Evolutionary conservation across 2,113 vertebrate genomes (phyloP), one percentile per base, ranked within the genome.

Genomic region (Ibidorhyncha struthersii): DNA sequence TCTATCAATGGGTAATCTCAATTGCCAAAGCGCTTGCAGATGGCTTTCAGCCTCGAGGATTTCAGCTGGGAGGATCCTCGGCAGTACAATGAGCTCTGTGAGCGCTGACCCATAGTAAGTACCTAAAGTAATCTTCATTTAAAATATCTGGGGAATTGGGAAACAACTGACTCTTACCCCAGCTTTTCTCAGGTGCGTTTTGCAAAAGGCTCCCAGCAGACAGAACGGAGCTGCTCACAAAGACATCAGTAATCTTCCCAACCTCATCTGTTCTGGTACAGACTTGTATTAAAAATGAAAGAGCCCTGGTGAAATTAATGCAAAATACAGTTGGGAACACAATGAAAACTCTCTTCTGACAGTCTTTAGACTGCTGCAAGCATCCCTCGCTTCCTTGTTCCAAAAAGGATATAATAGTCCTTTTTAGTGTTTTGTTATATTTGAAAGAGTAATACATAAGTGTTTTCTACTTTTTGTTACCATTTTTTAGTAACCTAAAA

Each of bases 261-360:
- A 11, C 43, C 56, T 96, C 59, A 72, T 96, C 86, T 92, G 25
- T 65, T 91, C 73, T 89, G 71, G 40, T 78, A 30, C 45, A 80
- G 72, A 26, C 25, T 63, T 50, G 16, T 55, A 72, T 96, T 95
- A 94, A 95, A 94, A 89, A 94, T 91, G 61, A 87, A 89, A 86
- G 79, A n/a, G 14, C 21, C 15, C 10, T 55, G 47, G 45, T 95
- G 78, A 94, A 95, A 94, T 89, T 85, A 84, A 76, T 89, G 70
- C 77, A 96, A 94, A 97, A 86, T 81, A 70, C 89, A 79, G 61
- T 82, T 29, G 6, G 80, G 82, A 67, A 43, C 32, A 81, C 66
- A 94, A 96, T 85, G 43, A 72, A 86, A 93, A 89, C 27, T 58
- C 58, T 89, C 81, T 91, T 90, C 56, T 81, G 63, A 66, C 53